Base-by-base conservation (phyloP, 2,888 invertebrate genomes). In the Lithophane socia region DNA sequence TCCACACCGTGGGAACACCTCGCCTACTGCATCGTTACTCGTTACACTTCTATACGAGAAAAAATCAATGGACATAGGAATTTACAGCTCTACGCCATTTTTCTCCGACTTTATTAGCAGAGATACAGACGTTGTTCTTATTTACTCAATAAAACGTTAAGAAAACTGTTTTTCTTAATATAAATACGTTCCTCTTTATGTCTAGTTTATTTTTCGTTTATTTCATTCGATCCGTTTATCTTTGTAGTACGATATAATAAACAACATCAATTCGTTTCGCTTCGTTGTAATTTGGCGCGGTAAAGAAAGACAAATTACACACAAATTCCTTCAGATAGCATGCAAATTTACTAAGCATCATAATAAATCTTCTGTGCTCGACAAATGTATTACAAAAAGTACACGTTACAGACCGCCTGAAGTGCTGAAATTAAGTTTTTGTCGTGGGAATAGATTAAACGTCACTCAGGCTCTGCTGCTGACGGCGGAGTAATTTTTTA, bases 361-460 rank as follows among this genome's bases (percentile, higher is more conserved):
- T 82, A 81, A 83, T 88, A 84, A 88, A 88, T 82, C 79, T 86
- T 69, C 75, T 52, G 76, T 64, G 56, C 71, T 67, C 63, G 29
- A 68, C 75, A 82, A 87, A 82, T 76, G 77, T 79, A 69, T 63
- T 64, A 73, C 70, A 86, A 85, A 87, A 87, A 78, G 67, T 73
- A 73, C 61, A 78, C 61, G 63, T 75, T 73, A 70, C 75, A 61
- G n/a, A 58, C 73, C 68, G 83, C 65, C 60, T 75, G 61, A 66
- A 87, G 76, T 80, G 54, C 82, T 81, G 80, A 86, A 88, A 88
- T 88, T 86, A 88, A 84, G 86, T 87, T 89, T 85, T 88, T 85
- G 83, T 84, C 86, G 83, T 73, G 52, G 67, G 73, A 84, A 87
- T 84, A 84, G 89, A 90, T 90, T 90, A 87, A 90, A 90, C 78